Evolutionary conservation across 2,888 invertebrate species (phyloP).

Genomic region (Scaptomyza reducta): DNA sequence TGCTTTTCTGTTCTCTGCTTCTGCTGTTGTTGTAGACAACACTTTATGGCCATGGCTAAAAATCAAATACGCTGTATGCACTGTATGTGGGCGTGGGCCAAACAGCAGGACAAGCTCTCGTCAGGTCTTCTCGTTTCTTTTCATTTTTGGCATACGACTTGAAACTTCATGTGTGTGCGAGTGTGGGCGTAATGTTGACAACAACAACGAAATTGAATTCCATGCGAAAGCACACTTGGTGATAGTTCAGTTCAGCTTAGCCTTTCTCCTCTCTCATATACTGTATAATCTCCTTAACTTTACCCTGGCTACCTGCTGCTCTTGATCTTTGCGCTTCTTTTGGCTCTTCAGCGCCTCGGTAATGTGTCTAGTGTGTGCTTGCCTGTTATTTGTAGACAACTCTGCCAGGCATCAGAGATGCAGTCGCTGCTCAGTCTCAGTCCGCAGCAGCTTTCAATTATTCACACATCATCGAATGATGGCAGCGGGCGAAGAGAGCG

Average conservation of each 20-base stretch:
- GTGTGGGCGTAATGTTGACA: constrained; percentile 57
- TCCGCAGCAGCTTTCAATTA: constrained; percentile 61
- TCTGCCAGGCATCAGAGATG: constrained; percentile 31
- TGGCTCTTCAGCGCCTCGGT: constrained; percentile 26
- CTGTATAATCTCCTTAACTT: constrained; percentile 25
- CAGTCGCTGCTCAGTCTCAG: not conserved
- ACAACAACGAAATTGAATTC: constrained; percentile 64
- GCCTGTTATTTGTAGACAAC: constrained; percentile 74
- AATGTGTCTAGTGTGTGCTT: constrained; percentile 67
- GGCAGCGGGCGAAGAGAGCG: not conserved
- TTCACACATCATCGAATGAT: constrained; percentile 62
- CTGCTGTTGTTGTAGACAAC: constrained; percentile 9
- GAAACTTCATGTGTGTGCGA: constrained; percentile 8
- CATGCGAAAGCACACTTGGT: constrained; percentile 48
- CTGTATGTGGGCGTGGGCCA: constrained; percentile 51
- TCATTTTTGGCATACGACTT: constrained; percentile 13
- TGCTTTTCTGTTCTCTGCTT: constrained; percentile 10
- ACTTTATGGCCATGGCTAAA: constrained; percentile 67
- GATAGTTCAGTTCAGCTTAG: constrained; percentile 31
- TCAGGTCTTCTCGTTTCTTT: constrained; percentile 11
- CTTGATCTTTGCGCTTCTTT: constrained; percentile 33
- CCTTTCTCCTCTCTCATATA: not conserved
- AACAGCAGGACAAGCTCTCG: constrained; percentile 25
- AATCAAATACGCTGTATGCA: constrained; percentile 47
- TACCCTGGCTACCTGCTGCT: constrained; percentile 38